phyloP scores from a whole-genome alignment of 2,888 invertebrate species.

The Tetheella fluctuosa region DNA sequence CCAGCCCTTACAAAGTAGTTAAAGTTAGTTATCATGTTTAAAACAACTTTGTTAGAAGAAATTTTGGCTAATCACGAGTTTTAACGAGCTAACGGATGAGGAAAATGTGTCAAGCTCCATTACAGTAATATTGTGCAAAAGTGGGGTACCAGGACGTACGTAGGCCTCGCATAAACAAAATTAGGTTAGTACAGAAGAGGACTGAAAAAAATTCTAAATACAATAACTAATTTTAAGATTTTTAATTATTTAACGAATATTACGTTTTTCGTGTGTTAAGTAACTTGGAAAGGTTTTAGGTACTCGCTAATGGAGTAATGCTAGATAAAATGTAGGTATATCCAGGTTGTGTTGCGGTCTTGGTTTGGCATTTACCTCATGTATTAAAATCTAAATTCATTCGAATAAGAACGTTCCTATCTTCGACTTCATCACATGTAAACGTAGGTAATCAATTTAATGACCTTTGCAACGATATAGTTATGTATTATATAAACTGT shows the following conservation, averaged over 20 bases:
- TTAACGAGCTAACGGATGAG: constrained; percentile 11
- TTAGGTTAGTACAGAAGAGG: neutral
- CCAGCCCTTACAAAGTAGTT: neutral
- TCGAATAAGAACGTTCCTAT: neutral
- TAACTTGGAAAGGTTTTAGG: neutral
- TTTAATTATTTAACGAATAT: too few species aligned
- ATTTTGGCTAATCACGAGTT: neutral
- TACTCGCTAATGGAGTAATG: neutral
- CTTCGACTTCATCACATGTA: too few species aligned
- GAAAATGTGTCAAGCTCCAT: constrained; percentile 30
- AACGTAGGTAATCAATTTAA: too few species aligned
- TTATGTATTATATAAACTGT: neutral
- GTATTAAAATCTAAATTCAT: neutral
- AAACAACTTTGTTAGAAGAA: neutral
- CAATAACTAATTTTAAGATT: too few species aligned
- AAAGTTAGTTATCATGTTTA: neutral
- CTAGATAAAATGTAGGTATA: neutral
- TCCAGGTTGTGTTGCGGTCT: neutral
- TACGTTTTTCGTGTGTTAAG: neutral
- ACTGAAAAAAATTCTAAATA: neutral
- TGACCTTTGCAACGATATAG: neutral
- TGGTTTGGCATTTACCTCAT: neutral
- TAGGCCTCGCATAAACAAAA: neutral
- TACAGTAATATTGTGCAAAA: constrained; percentile 29
- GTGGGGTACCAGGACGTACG: constrained; percentile 16